Evolutionary conservation across 2,113 vertebrate genomes (phyloP), one percentile per base, ranked within the genome.

Genomic region (Forbesichthys papilliferus): DNA sequence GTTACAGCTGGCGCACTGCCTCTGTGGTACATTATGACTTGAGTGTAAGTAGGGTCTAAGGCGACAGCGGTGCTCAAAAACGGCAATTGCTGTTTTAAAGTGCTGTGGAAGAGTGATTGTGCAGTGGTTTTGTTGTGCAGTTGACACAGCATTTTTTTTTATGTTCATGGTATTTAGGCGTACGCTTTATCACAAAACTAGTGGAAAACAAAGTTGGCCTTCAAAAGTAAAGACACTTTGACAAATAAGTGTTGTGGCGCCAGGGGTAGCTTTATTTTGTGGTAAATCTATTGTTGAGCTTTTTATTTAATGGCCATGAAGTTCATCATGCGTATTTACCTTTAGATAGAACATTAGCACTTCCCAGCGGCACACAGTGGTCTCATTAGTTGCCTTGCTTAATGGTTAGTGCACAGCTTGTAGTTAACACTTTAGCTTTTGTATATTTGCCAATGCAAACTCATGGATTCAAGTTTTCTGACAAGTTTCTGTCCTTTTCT

Each of bases 21-120:
- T 73, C 70, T 74, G 71, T 77, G 68, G 66, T 81, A 82, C 83
- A 79, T 89, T 85, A 74, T 86, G 75, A 82, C 71, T 59, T 46
- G 70, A 71, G 56, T 83, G 72, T 84, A 87, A 87, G 73, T 46
- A 11, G 61, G 65, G 58, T 87, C 85, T 83, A 88, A 85, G 78
- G 66, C 75, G 79, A 85, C 88, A 88, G 88, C 81, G 86, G 86
- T 9, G 46, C 58, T 73, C 42, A 76, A 61, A 77, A 82, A 64
- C 13, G 48, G 47, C 62, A 58, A 33, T 60, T 18, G 55, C 53
- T 46, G 4, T n/a, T 57, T 62, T 69, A 58, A 71, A 79, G 60
- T 63, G 69, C 56, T 48, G 20, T 49, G 66, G 36, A 72, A 70
- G 55, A 75, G 68, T 57, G 55, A 48, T 11, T n/a, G 6, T 66